Evolutionary conservation across 2,113 vertebrate genomes (phyloP).

Genomic region (human): GRCh38 chr4:109685501-109686000

Average conservation of each 20-base stretch:
- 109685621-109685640: background rate
- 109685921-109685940: background rate
- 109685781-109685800: background rate
- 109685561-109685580: background rate
- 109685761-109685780: background rate
- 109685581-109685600: background rate
- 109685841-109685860: background rate
- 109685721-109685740: background rate
- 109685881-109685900: background rate
- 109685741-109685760: background rate
- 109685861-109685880: background rate
- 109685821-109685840: background rate
- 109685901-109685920: background rate
- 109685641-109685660: background rate
- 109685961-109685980: constrained; percentile 39
- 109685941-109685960: background rate
- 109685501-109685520: background rate
- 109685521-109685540: background rate
- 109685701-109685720: background rate
- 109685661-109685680: background rate
- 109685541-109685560: background rate
- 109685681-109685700: background rate
- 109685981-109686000: constrained; percentile 6
- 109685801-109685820: background rate
- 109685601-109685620: background rate